Base-by-base conservation (phyloP, 1,140 invertebrate genomes). In the Campoletis sonorensis region DNA sequence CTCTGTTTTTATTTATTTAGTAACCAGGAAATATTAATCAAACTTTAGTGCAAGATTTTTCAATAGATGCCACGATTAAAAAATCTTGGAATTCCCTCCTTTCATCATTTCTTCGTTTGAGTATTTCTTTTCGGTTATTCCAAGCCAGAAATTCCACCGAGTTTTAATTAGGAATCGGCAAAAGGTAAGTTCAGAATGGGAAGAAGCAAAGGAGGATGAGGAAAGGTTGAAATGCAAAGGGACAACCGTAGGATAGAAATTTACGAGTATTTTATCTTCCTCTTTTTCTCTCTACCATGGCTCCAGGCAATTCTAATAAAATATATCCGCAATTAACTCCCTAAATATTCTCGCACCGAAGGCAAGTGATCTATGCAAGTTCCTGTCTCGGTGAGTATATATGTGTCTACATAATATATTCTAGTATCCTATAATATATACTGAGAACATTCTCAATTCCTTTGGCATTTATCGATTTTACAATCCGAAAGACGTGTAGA, bases 271-370 rank as follows among this genome's bases (percentile, higher is more conserved):
- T 84, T 79, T 72, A 68, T 30, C 73, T 75, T 26, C 27, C 45
- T 75, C 49, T 26, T 15, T 73, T 49, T 45, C 40, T 75, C 21
- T 45, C 76, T 23, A 82, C 80, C 86, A 64, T 11, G 21, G n/a
- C 33, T 61, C 86, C 82, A 79, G 83, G 87, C 84, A 87, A 87
- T 90, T 89, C 84, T 89, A 90, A 90, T 89, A 88, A 92, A 92
- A 92, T 92, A 92, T 92, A 92, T 91, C 88, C 88, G 91, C 90
- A 92, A 92, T 92, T 92, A 92, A 90, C 86, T 88, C 89, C 88
- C 90, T 90, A 89, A 91, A 92, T 92, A 92, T 92, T 92, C 91
- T 90, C 89, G 85, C 87, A 86, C 87, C 84, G 88, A 88, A 89
- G 84, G 85, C 15, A 83, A 88, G 77, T 92, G 91, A 92, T 92